Evolutionary conservation across 2,888 invertebrate species (phyloP).

Genomic region (Gari tellinella): DNA sequence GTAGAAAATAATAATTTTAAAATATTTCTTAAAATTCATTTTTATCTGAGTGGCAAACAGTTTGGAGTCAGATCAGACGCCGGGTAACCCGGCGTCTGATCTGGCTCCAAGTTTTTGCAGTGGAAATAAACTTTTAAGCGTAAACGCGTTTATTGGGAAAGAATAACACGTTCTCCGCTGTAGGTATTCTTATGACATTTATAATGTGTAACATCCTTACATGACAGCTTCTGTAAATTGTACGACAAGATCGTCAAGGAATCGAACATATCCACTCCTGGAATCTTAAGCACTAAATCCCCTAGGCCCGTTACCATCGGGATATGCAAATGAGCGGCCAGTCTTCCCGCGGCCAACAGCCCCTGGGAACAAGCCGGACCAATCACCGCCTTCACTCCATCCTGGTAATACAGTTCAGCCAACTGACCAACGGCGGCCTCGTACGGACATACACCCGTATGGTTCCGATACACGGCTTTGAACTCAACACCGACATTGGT

Average conservation of each 20-base stretch:
- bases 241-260: constrained; percentile 64
- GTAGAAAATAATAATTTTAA: no score
- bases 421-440: constrained; percentile 61
- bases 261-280: constrained; percentile 59
- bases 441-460: constrained; percentile 66
- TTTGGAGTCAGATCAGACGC: no score
- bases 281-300: constrained; percentile 56
- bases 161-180: no score
- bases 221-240: constrained; percentile 62
- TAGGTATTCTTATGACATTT: no score
- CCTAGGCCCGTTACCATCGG: constrained; percentile 68
- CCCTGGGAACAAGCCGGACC: constrained; percentile 69
- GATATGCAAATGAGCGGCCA: constrained; percentile 60
- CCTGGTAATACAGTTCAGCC: constrained; percentile 58
- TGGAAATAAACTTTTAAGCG: no score
- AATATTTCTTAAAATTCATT: no score
- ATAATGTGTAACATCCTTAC: constrained; percentile 57
- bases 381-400: constrained; percentile 60
- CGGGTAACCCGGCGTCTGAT: no score
- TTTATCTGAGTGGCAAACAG: no score
- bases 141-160: no score
- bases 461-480: constrained; percentile 51
- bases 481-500: constrained; percentile 46
- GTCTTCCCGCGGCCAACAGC: constrained; percentile 56
- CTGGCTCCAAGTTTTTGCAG: no score